A percentile compares a stretch with the other conserved stretches of the same genome.
Conservation (phyloP, 2,888 invertebrate genomes). For the Melieria crassipennis region DNA sequence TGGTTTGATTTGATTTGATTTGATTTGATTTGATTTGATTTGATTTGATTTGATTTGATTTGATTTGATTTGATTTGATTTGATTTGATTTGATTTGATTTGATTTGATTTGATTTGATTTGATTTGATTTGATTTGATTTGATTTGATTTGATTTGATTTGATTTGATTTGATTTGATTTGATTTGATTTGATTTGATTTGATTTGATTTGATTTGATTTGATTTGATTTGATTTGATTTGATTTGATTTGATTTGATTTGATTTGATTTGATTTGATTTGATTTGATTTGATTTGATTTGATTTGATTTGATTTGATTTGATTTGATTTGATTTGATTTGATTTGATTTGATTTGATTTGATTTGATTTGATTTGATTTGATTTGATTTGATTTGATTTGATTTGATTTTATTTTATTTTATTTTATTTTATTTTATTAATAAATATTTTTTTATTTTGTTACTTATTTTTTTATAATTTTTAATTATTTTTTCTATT, state of each 20-base stretch:
- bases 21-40: neutral
- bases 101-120: neutral
- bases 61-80: neutral
- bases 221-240: neutral
- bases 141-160: neutral
- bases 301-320: too few relatives aligned
- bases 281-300: too few relatives aligned
- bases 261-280: neutral
- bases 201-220: too few relatives aligned
- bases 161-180: neutral
- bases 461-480: neutral
- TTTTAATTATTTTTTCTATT: neutral
- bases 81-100: neutral
- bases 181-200: neutral
- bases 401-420: too few relatives aligned
- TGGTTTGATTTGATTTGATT: neutral
- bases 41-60: too few relatives aligned
- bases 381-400: too few relatives aligned
- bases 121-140: neutral
- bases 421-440: too few relatives aligned
- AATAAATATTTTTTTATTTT: too few relatives aligned
- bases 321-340: too few relatives aligned
- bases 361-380: too few relatives aligned
- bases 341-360: too few relatives aligned
- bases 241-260: constrained; percentile 5